A percentile compares a stretch with the other conserved stretches of the same genome.
Evolutionary conservation across 2,797 vertebrate species (phyloP).

Genomic region (Peromyscus eremicus): DNA sequence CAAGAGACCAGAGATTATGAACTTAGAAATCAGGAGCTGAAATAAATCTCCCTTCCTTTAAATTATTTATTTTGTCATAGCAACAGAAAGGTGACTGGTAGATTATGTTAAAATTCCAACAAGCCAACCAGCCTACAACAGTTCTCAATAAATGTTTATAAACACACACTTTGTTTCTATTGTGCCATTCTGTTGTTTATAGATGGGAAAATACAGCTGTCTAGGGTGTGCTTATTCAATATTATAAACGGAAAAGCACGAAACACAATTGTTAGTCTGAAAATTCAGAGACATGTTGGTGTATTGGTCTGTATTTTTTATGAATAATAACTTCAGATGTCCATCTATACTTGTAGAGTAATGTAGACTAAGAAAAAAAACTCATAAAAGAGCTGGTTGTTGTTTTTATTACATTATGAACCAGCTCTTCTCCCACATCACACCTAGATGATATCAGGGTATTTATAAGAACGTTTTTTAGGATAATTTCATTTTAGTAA

Average conservation of each 20-base stretch:
- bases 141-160: neutral
- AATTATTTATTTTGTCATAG: neutral
- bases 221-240: neutral
- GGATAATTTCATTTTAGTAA: conserved; percentile 57
- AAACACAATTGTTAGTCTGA: neutral
- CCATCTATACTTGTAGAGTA: neutral
- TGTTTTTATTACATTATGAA: neutral
- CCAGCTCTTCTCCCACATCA: neutral
- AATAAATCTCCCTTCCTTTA: neutral
- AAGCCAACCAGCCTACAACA: neutral
- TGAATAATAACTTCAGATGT: neutral
- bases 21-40: neutral
- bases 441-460: neutral
- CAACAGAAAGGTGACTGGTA: neutral
- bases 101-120: neutral
- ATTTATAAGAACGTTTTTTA: conserved; percentile 42
- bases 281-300: neutral
- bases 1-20: neutral
- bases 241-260: neutral
- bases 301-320: neutral
- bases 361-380: neutral
- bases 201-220: neutral
- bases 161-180: neutral
- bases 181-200: neutral
- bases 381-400: neutral